Evolutionary conservation across 2,113 vertebrate species (phyloP).

Genomic region (Pogonocichla stellata): DNA sequence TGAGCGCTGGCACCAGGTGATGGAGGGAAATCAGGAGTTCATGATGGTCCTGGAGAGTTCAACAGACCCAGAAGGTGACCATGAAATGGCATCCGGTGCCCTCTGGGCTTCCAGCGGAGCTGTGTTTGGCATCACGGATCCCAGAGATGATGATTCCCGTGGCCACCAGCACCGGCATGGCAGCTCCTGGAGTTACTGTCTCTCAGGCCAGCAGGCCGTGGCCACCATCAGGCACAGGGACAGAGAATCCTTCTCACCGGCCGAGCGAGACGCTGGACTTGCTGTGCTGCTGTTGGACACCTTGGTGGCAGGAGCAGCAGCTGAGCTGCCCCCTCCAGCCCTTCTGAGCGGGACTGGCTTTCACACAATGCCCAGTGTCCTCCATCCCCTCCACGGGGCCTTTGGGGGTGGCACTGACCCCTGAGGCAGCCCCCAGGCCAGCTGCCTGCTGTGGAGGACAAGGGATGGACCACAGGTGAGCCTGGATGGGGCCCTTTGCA

Average conservation of each 20-base stretch:
- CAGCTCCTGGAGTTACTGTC: neutral
- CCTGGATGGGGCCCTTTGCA: neutral
- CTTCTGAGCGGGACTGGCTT: neutral
- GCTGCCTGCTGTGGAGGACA: neutral
- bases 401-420: neutral
- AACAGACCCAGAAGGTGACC: neutral
- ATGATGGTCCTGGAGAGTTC: neutral
- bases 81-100: neutral
- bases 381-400: neutral
- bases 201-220: fast-evolving
- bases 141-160: neutral
- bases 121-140: fast-evolving
- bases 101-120: neutral
- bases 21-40: neutral
- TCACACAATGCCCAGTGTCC: neutral
- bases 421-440: neutral
- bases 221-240: neutral
- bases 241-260: neutral
- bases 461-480: neutral
- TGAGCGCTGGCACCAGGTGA: neutral
- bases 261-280: neutral
- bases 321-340: neutral
- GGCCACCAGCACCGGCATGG: fast-evolving
- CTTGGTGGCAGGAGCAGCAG: neutral
- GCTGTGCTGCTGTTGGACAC: neutral